These are phyloP conservation scores for Hirtodrosophila histrioides DNA, from an alignment of 2,888 invertebrate species.

Conservation along the genomic window DNA sequence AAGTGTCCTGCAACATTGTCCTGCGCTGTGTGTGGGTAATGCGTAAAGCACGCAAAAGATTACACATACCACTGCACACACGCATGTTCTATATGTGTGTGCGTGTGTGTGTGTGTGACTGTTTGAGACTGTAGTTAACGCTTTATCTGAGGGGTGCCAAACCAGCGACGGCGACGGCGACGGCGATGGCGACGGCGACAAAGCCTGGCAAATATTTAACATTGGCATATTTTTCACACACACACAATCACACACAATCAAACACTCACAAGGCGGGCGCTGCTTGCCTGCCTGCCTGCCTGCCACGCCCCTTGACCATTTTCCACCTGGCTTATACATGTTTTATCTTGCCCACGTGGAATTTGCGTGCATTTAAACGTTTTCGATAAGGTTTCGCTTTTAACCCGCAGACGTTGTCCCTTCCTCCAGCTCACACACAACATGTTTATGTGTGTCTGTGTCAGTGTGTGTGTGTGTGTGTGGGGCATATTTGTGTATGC, in stretches of 20 bases:
- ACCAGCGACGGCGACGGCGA: constrained; percentile 33
- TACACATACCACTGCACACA: constrained; percentile 68
- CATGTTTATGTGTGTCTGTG: constrained; percentile 23
- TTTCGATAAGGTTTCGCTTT: constrained; percentile 81
- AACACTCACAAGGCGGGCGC: background rate
- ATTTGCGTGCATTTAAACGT: constrained; percentile 81
- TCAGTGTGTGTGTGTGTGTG: constrained; percentile 35
- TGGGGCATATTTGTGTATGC: constrained; percentile 76
- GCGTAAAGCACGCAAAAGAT: constrained; percentile 80
- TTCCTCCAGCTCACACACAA: background rate
- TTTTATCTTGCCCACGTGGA: constrained; percentile 81
- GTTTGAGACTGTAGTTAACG: constrained; percentile 73
- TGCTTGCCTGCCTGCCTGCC: constrained; percentile 26
- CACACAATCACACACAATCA: constrained; percentile 34
- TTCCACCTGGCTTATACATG: constrained; percentile 73
- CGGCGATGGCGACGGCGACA: constrained; percentile 51
- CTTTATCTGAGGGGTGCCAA: constrained; percentile 76
- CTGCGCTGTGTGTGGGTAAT: constrained; percentile 67
- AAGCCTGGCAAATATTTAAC: constrained; percentile 76
- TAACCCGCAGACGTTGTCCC: constrained; percentile 68
- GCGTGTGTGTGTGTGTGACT: constrained; percentile 15
- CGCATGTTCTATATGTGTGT: constrained; percentile 19
- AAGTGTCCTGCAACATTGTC: constrained; percentile 79
- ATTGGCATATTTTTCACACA: constrained; percentile 79
- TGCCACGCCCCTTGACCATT: constrained; percentile 51